Percentiles rank a stretch among this genome's conserved stretches.
Conservation (phyloP, 2,888 invertebrate genomes). For the Serripes groenlandicus region DNA sequence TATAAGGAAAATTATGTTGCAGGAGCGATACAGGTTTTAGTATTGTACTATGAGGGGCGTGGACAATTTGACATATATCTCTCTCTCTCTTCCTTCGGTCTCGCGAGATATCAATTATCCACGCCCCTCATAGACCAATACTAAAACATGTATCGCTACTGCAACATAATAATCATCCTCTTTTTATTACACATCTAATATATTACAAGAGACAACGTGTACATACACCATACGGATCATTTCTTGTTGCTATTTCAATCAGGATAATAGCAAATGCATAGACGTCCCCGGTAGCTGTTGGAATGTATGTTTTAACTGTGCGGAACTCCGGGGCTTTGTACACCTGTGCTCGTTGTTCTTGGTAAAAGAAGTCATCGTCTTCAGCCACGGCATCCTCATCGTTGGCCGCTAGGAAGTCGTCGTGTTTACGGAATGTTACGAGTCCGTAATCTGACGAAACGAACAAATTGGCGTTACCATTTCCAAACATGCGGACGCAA, state of each 20-base stretch:
- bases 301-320: conserved; percentile 1
- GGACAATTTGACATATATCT: no score
- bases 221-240: conserved; percentile 80
- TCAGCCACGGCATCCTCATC: conserved; percentile 55
- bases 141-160: no score
- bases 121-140: no score
- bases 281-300: conserved; percentile 73
- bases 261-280: conserved; percentile 81
- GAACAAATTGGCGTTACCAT: no score
- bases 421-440: conserved; percentile 61
- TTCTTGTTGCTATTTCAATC: conserved; percentile 81
- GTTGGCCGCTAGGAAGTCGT: conserved; percentile 40
- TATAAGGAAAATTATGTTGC: no score
- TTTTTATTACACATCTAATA: no score
- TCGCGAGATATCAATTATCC: no score
- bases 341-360: conserved; percentile 65
- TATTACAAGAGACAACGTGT: background rate
- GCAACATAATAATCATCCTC: no score
- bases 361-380: conserved; percentile 55
- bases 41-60: no score
- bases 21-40: no score
- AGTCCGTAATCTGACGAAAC: conserved; percentile 81
- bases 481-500: no score
- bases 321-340: conserved; percentile 79
- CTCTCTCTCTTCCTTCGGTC: no score